Evolutionary conservation across 30 jellyfish, hydroid and myxozoan genomes (phyloP), one percentile per base, ranked within the genome.

Genomic region (Aurelia sp.): DNA sequence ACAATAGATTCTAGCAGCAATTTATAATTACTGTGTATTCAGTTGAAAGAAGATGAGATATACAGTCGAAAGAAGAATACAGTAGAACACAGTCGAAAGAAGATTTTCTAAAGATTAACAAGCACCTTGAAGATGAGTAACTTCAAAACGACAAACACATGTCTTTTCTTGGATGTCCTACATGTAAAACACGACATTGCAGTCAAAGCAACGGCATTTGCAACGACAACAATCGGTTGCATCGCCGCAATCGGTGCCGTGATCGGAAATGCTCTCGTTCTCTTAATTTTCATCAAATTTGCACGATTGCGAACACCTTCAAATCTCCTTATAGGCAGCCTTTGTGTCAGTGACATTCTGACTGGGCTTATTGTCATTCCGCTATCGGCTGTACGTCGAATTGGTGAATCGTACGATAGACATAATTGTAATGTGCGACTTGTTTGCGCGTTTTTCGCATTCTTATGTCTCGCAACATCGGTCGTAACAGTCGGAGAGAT

Each of bases 291-390:
- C 23, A 30, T 48, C 66, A 82, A 82, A 35, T 69, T 65, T 47
- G 91, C 71, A 71, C 52, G 91, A 53, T 67, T 82, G 40, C 91
- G 73, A 40, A 82, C 81, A 30, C 91, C 91, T 31, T 82, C 91
- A 4, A 82, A 82, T 64, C 44, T 72, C 17, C 85, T 82, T 37
- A 74, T 82, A 8, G 91, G 85, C 40, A 69, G 85, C 72, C 33
- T 82, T 47, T 82, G 91, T 68, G 60, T 71, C 4, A 70, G 85
- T 18, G 91, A 82, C 62, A 44, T 82, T 2, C 70, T 70, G 60
- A 68, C 91, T 7, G 91, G 91, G 7, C 37, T 82, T 52, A 40
- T 82, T 35, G 91, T 82, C 3, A 74, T 72, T 22, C 91, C 91
- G 16, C 35, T 70, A 20, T 82, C 91, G 13, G 74, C 64, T 35